phyloP scores from a whole-genome alignment of 1,140 invertebrate species.

The Paraescarpia echinospica region DNA sequence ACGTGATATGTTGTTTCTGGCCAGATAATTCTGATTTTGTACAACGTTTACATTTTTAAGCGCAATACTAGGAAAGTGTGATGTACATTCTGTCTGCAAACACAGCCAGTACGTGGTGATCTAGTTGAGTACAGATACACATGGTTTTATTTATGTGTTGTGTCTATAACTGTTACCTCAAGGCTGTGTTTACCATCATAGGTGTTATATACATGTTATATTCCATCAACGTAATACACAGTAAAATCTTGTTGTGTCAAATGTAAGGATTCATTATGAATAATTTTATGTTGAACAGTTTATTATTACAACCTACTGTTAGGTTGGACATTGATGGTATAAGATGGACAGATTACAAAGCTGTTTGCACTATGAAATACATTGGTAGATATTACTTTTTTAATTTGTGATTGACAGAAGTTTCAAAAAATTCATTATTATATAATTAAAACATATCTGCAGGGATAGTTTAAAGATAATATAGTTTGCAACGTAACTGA shows the following conservation, averaged over 20 bases:
- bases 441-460: too few relatives aligned
- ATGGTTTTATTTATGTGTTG: background rate
- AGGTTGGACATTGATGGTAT: background rate
- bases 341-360: background rate
- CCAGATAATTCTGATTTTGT: slow-evolving; percentile 1
- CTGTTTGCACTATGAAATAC: too few relatives aligned
- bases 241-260: background rate
- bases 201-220: background rate
- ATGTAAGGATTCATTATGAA: background rate
- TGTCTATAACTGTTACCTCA: background rate
- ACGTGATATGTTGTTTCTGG: background rate
- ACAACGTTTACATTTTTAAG: background rate
- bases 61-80: background rate
- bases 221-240: background rate
- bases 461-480: background rate
- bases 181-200: background rate
- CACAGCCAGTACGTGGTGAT: background rate
- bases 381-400: too few relatives aligned
- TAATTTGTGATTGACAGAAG: too few relatives aligned
- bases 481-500: background rate
- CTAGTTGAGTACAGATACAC: background rate
- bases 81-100: background rate
- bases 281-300: background rate
- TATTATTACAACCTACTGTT: background rate
- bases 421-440: too few relatives aligned